These are phyloP conservation scores for Odontesthes bonariensis DNA, from an alignment of 2,113 vertebrate genomes.

Conservation along the genomic window DNA sequence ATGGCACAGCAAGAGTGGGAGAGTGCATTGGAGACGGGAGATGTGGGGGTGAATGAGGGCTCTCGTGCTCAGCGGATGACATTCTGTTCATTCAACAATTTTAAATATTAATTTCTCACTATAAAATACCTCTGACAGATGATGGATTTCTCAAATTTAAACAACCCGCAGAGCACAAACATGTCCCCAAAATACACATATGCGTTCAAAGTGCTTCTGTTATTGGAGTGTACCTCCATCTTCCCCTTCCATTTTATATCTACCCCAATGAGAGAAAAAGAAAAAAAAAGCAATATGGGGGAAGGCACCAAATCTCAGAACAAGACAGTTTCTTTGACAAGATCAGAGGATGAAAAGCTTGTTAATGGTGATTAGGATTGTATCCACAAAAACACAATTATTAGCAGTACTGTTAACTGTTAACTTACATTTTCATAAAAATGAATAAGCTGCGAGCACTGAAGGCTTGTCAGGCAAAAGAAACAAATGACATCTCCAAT, in stretches of 20 bases:
- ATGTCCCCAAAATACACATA: conserved; percentile 17
- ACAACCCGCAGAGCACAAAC: neutral
- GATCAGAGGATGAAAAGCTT: neutral
- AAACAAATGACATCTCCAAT: conserved; percentile 16
- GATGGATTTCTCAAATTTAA: neutral
- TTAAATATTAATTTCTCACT: neutral
- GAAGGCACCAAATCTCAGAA: conserved; percentile 43
- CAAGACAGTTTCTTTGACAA: conserved; percentile 13
- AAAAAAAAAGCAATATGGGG: conserved; percentile 52
- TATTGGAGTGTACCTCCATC: conserved; percentile 66
- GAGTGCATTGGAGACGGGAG: conserved; percentile 28
- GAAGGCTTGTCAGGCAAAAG: conserved; percentile 2
- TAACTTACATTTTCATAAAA: conserved; percentile 46
- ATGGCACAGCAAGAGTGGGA: conserved; percentile 48
- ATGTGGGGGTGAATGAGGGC: conserved; percentile 35
- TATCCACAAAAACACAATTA: conserved; percentile 4
- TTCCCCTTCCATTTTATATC: conserved; percentile 72
- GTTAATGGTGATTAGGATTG: conserved; percentile 10
- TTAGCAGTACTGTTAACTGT: conserved; percentile 1
- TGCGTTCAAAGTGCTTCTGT: conserved; percentile 48
- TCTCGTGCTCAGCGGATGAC: conserved; percentile 7
- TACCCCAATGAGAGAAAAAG: conserved; percentile 42
- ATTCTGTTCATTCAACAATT: neutral
- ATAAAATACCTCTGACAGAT: neutral
- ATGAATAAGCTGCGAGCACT: conserved; percentile 50